Conservation (phyloP, 2,888 invertebrate species). For the Rhingia campestris region DNA sequence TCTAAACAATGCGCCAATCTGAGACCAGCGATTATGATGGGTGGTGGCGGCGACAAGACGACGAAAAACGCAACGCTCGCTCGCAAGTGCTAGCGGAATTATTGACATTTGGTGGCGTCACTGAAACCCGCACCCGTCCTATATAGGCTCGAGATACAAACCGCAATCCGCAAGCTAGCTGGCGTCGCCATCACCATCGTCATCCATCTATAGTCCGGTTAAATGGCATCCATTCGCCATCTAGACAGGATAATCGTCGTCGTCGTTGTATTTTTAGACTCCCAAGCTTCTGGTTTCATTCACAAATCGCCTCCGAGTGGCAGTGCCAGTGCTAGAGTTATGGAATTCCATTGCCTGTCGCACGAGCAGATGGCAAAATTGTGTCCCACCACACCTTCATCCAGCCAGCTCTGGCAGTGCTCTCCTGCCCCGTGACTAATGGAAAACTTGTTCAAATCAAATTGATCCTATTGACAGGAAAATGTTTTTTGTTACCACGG, state of each 20-base stretch:
- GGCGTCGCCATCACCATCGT: constrained; percentile 75
- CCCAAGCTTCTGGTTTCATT: constrained; percentile 66
- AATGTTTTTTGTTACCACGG: constrained; percentile 47
- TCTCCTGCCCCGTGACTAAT: constrained; percentile 52
- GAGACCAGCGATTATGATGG: constrained; percentile 1
- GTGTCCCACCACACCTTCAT: constrained; percentile 42
- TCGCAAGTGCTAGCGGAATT: constrained; percentile 43
- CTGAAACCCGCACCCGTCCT: constrained; percentile 32
- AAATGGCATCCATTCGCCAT: constrained; percentile 32
- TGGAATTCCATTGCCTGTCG: constrained; percentile 48
- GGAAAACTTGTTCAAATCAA: constrained; percentile 70
- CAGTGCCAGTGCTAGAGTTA: constrained; percentile 25
- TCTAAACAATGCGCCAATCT: constrained; percentile 67
- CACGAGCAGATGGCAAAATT: constrained; percentile 65
- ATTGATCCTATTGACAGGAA: constrained; percentile 74
- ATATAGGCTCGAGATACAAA: constrained; percentile 76
- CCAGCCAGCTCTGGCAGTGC: neutral
- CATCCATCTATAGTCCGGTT: constrained; percentile 50
- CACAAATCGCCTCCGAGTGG: constrained; percentile 41
- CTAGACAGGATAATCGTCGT: constrained; percentile 65
- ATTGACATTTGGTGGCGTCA: constrained; percentile 71
- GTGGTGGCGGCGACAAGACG: constrained; percentile 47
- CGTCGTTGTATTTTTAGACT: constrained; percentile 63
- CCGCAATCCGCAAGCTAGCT: constrained; percentile 75
- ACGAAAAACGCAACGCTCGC: constrained; percentile 23